Conservation (phyloP, 2,113 vertebrate genomes). For the Phyllopteryx taeniolatus region DNA sequence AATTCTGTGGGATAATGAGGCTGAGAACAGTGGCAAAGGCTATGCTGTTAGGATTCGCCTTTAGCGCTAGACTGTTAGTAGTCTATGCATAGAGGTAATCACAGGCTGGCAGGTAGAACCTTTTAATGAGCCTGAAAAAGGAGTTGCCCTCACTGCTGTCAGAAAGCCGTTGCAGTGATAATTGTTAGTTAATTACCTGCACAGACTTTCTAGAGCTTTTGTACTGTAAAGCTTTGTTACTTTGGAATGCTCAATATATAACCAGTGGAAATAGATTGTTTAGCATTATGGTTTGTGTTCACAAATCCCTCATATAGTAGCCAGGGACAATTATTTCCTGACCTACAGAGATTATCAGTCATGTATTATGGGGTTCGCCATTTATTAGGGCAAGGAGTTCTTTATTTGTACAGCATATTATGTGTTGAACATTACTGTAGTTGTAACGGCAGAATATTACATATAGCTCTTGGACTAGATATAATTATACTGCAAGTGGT, state of each 20-base stretch:
- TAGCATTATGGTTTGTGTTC: neutral
- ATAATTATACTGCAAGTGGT: neutral
- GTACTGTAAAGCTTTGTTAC: too few relatives aligned
- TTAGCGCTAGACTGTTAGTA: slow-evolving; percentile 40
- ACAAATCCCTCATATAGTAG: neutral
- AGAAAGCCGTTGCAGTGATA: neutral
- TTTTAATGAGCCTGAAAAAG: slow-evolving; percentile 35
- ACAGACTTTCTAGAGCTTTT: neutral
- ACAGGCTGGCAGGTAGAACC: slow-evolving; percentile 35
- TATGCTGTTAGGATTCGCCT: slow-evolving; percentile 47
- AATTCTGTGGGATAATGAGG: slow-evolving; percentile 59
- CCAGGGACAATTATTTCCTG: neutral
- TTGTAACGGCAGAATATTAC: neutral
- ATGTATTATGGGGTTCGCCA: neutral
- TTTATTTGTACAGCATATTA: neutral
- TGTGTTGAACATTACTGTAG: neutral
- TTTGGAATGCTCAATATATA: neutral
- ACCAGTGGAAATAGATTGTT: neutral
- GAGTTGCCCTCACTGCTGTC: slow-evolving; percentile 12
- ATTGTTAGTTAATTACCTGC: slow-evolving; percentile 18
- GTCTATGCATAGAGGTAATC: slow-evolving; percentile 30
- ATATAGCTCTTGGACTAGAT: neutral
- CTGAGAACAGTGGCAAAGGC: slow-evolving; percentile 40
- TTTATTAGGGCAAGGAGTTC: neutral
- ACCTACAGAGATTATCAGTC: neutral